Conservation (phyloP, 2,888 invertebrate species). For the Thereva nobilitata region DNA sequence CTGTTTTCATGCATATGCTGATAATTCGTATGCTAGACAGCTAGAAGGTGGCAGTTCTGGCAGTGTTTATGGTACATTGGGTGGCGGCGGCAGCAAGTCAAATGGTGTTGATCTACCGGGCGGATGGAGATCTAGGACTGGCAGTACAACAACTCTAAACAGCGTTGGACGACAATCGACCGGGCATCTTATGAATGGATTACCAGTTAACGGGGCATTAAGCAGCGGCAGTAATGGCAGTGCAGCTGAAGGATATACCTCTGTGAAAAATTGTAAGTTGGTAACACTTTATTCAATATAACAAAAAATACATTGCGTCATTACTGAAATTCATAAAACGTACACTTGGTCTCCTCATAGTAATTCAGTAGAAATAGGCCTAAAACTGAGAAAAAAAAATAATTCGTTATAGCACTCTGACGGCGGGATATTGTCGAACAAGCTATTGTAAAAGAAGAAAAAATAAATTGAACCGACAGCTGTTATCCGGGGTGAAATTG, state of each 20-base stretch:
- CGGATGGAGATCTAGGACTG: constrained; percentile 64
- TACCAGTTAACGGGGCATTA: constrained; percentile 27
- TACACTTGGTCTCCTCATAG: neutral
- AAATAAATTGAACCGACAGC: no score
- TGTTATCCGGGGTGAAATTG: no score
- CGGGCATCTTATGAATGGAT: constrained; percentile 48
- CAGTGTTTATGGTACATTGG: constrained; percentile 59
- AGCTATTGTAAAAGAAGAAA: no score
- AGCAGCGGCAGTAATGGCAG: constrained; percentile 48
- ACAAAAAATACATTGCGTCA: neutral
- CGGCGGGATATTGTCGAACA: no score
- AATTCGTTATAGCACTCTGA: no score
- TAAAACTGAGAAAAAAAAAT: no score
- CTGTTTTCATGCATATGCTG: constrained; percentile 97
- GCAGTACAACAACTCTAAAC: constrained; percentile 66
- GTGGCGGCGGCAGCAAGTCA: constrained; percentile 55
- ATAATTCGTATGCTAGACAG: constrained; percentile 89
- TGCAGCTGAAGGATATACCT: constrained; percentile 57
- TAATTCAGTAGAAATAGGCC: neutral
- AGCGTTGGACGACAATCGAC: constrained; percentile 61
- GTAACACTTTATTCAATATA: no score
- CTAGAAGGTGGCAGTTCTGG: constrained; percentile 66
- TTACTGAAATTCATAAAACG: no score
- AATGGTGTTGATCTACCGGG: constrained; percentile 51
- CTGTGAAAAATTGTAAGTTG: constrained; percentile 59